Base-by-base conservation (phyloP, 2,797 vertebrate genomes). In the Erethizon dorsatum region DNA sequence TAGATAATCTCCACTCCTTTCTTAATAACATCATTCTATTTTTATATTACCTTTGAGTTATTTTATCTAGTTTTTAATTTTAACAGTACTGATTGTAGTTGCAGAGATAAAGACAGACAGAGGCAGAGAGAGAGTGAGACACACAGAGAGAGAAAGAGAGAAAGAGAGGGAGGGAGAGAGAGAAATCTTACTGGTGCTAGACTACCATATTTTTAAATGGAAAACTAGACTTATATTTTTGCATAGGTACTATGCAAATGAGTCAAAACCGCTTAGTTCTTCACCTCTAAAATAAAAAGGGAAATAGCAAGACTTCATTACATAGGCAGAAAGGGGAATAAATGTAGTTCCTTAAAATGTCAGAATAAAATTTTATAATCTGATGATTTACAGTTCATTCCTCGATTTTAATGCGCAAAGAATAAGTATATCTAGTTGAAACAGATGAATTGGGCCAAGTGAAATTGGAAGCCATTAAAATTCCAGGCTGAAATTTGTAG, bases 331-430 rank as follows among this genome's bases (percentile, higher is more conserved):
- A 96, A 96, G 61, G 75, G 41, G 18, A 97, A 95, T 95, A 94
- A 96, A 96, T 95, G 82, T 59, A 97, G 96, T 94, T 96, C 45
- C 85, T 97, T 96, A 96, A 97, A 94, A 71, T 45, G 80, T 96
- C 91, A 89, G 88, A 59, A 90, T 94, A 90, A 96, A 93, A 83
- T 95, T 90, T 95, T 92, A 83, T 95, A 93, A 95, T 95, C 85
- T 80, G 37, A 63, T 97, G 61, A 95, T 91, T 95, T 90, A 97
- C 52, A 96, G 73, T 79, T 96, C n/a, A 69, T 83, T 65, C 56
- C 69, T 15, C 91, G 67, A 71, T 83, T 97, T 96, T 92, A 94
- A 56, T 92, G 73, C 80, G 22, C 41, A 91, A 93, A 94, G 28
- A 57, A 94, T 52, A 94, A 94, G 92, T 75, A 73, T 54, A 77